phyloP scores from a whole-genome alignment of 1,140 invertebrate species.

The Hycleus phaleratus region DNA sequence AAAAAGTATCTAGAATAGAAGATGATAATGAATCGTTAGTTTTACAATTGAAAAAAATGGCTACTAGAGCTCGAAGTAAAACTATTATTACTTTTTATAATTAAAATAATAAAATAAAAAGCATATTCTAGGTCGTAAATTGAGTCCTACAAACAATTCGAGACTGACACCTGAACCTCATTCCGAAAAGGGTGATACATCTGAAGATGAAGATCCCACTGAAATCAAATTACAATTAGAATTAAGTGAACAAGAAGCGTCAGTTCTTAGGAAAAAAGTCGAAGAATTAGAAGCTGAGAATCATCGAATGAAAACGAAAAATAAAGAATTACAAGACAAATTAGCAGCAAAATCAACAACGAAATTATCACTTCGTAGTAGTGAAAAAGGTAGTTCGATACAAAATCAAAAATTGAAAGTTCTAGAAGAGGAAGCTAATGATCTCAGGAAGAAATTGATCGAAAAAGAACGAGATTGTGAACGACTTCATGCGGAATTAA shows the following conservation, averaged over 20 bases:
- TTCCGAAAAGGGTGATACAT: constrained; percentile 64
- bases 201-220: constrained; percentile 66
- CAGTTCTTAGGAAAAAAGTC: constrained; percentile 70
- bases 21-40: constrained; percentile 90
- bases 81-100: neutral
- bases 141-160: constrained; percentile 50
- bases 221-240: constrained; percentile 74
- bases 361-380: constrained; percentile 38
- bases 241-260: constrained; percentile 81
- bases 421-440: constrained; percentile 61
- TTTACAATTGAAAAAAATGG: constrained; percentile 90
- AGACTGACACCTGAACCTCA: constrained; percentile 55
- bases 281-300: constrained; percentile 78
- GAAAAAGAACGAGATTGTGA: constrained; percentile 79
- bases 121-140: constrained; percentile 47
- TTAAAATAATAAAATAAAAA: neutral
- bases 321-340: constrained; percentile 70
- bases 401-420: constrained; percentile 63
- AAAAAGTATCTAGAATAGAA: constrained; percentile 79
- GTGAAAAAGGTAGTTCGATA: constrained; percentile 37
- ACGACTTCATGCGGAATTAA: constrained; percentile 62
- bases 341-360: constrained; percentile 41
- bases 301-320: constrained; percentile 63
- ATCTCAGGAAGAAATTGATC: constrained; percentile 66
- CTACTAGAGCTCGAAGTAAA: constrained; percentile 72